A percentile compares a stretch with the other conserved stretches of the same genome.
Evolutionary conservation across 64 coral and sea anemone genomes (phyloP).

Genomic region (Cladopsammia gracilis): DNA sequence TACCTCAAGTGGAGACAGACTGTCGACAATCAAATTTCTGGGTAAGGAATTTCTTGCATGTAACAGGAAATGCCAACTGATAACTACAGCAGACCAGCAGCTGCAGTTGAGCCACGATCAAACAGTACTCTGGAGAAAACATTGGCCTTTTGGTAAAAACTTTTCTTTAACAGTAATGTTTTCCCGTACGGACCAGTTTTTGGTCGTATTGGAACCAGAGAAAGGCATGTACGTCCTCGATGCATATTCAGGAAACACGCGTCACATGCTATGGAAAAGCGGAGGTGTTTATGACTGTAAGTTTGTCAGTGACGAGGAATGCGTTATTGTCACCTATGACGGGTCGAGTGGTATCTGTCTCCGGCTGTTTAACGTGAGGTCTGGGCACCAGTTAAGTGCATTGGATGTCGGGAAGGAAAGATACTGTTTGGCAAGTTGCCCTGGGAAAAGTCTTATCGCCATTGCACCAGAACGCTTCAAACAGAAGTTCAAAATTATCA

Average conservation of each 20-base stretch:
- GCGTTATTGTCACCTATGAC: background rate
- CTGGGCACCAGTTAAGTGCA: background rate
- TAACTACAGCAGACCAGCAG: background rate
- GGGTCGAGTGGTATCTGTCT: too few species aligned
- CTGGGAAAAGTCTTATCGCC: background rate
- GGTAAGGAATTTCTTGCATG: background rate
- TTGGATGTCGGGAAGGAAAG: background rate
- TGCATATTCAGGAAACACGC: background rate
- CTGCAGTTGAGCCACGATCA: background rate
- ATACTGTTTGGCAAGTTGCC: background rate
- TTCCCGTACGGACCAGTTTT: background rate
- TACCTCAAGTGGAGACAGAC: background rate
- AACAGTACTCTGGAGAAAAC: background rate
- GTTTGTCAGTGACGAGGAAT: constrained; percentile 1
- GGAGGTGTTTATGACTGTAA: background rate
- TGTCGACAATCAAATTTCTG: background rate
- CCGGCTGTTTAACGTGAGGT: background rate
- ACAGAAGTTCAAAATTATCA: too few species aligned
- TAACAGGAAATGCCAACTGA: background rate
- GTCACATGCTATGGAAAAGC: background rate
- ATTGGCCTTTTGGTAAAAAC: background rate
- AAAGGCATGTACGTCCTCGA: background rate
- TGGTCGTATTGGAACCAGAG: background rate
- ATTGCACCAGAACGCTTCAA: background rate
- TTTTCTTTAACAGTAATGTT: background rate